Percentiles rank a stretch among this genome's conserved stretches.
Conservation (phyloP, 1,140 invertebrate species). For the Leptinotarsa lineolata region DNA sequence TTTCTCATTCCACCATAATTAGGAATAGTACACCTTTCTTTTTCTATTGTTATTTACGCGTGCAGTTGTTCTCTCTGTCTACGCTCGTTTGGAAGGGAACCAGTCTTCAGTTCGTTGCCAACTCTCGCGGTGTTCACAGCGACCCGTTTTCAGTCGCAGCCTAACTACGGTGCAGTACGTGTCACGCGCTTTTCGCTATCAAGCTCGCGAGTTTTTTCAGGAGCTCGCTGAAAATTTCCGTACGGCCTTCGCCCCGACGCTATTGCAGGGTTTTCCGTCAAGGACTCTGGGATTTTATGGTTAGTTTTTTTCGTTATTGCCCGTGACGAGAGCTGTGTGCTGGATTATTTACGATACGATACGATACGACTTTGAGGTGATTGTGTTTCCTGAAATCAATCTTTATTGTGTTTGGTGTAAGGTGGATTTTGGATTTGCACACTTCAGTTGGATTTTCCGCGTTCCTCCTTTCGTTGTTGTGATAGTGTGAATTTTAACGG, state of each 20-base stretch:
- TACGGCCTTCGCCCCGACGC: background rate
- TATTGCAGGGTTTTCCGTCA: background rate
- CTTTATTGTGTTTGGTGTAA: background rate
- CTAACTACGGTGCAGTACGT: conserved; percentile 15
- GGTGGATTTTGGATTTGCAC: background rate
- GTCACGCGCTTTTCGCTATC: background rate
- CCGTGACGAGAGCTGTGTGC: background rate
- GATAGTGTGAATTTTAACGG: background rate
- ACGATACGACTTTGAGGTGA: background rate
- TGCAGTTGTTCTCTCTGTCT: conserved; percentile 31
- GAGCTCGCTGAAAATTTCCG: conserved; percentile 11
- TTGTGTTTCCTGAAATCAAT: background rate
- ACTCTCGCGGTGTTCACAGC: conserved; percentile 32
- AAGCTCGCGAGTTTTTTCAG: conserved; percentile 27
- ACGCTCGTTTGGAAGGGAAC: conserved; percentile 36
- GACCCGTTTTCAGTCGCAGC: conserved; percentile 28
- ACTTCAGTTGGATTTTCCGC: background rate
- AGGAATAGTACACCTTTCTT: conserved; percentile 30
- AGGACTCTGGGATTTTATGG: background rate
- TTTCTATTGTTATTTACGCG: conserved; percentile 33
- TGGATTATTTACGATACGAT: background rate
- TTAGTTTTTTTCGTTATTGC: background rate
- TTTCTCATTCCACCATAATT: conserved; percentile 45
- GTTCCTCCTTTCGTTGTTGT: background rate
- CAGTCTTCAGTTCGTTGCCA: conserved; percentile 39